Evolutionary conservation across 2,888 invertebrate species (phyloP).

Genomic region (Formica aserva): DNA sequence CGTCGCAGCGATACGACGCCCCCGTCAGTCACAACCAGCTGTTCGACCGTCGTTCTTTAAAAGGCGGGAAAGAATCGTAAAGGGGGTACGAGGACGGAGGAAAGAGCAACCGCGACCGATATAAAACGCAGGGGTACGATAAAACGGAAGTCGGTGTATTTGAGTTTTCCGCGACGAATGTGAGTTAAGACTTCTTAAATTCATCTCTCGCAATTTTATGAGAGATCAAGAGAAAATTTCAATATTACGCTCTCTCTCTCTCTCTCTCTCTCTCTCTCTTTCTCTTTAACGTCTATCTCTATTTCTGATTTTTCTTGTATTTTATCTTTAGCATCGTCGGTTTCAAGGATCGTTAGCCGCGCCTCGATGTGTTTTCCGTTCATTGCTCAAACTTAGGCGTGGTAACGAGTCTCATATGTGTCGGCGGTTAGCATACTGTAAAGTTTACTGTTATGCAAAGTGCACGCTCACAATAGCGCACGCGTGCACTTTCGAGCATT

Average conservation of each 20-base stretch:
- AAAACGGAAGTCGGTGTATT: slow-evolving; percentile 35
- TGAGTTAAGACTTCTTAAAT: slow-evolving; percentile 16
- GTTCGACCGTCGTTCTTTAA: slow-evolving; percentile 56
- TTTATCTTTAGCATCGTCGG: background rate
- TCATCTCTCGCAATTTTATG: slow-evolving; percentile 27
- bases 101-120: slow-evolving; percentile 57
- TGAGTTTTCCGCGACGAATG: slow-evolving; percentile 26
- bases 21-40: slow-evolving; percentile 80
- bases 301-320: background rate
- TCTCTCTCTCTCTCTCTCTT: background rate
- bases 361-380: slow-evolving; percentile 30
- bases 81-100: slow-evolving; percentile 51
- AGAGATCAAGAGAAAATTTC: background rate
- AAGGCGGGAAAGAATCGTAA: slow-evolving; percentile 64
- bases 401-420: slow-evolving; percentile 42
- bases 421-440: slow-evolving; percentile 52
- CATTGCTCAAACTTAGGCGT: slow-evolving; percentile 51
- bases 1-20: slow-evolving; percentile 59
- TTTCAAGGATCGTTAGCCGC: slow-evolving; percentile 25
- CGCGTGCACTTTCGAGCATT: slow-evolving; percentile 47
- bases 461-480: slow-evolving; percentile 34
- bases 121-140: slow-evolving; percentile 68
- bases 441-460: slow-evolving; percentile 66
- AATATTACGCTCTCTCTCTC: background rate
- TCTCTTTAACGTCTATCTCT: background rate